Evolutionary conservation across 1,140 invertebrate species (phyloP).

Genomic region (Dysdera silvatica): DNA sequence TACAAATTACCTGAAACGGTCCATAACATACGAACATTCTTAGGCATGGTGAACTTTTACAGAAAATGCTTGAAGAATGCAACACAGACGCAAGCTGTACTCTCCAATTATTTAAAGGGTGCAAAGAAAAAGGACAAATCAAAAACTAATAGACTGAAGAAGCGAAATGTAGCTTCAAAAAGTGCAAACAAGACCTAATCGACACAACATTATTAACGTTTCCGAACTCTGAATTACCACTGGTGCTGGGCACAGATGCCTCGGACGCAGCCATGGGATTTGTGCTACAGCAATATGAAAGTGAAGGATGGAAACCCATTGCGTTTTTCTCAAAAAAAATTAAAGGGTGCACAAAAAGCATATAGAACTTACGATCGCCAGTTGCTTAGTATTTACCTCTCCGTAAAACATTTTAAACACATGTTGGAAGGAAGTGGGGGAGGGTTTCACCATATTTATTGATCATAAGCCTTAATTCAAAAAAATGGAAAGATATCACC

Average conservation of each 20-base stretch:
- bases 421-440: not conserved
- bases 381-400: too few species aligned
- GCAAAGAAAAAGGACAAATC: slow-evolving; percentile 2
- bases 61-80: slow-evolving; percentile 39
- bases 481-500: not conserved
- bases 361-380: too few species aligned
- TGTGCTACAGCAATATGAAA: not conserved
- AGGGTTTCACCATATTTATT: not conserved
- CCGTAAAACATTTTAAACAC: not conserved
- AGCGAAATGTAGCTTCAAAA: not conserved
- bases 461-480: not conserved
- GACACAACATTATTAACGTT: not conserved
- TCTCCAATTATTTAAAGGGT: slow-evolving; percentile 15
- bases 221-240: slow-evolving; percentile 12
- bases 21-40: slow-evolving; percentile 38
- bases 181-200: not conserved
- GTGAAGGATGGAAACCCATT: slow-evolving; percentile 21
- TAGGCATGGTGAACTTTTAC: slow-evolving; percentile 44
- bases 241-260: slow-evolving; percentile 31
- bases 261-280: slow-evolving; percentile 19
- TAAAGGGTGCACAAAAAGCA: slow-evolving; percentile 23
- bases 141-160: slow-evolving; percentile 4
- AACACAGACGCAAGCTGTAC: slow-evolving; percentile 19
- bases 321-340: slow-evolving; percentile 26
- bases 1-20: slow-evolving; percentile 38